Evolutionary conservation across 1,140 invertebrate genomes (phyloP), one percentile per base, ranked within the genome.

Genomic region (Choristoneura fumiferana): DNA sequence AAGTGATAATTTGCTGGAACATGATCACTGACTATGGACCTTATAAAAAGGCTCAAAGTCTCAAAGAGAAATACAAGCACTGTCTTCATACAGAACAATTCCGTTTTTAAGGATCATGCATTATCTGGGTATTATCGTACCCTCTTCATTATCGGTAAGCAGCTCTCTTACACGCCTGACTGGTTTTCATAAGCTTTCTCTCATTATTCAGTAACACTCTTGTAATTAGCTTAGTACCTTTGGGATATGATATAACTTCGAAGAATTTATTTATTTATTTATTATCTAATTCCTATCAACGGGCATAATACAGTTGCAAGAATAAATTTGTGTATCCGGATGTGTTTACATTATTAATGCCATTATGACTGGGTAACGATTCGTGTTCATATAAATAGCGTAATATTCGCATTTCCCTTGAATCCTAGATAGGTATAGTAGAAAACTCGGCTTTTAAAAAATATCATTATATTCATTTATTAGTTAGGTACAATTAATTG

Each of bases 211-310:
- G 6, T 6, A 29, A 29, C 22, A 29, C 22, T 29, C 6, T 29
- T 29, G 22, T 29, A 6, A 3, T 29, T 6, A 29, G 2, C 6
- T 29, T 29, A 3, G 22, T 29, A 29, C 2, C 22, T 29, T 29
- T 29, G 22, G 22, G 22, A 29, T 29, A 29, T n/a, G n/a, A n/a
- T n/a, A n/a, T n/a, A 6, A 29, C 22, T 29, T 29, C 2, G 22
- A 29, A 3, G 22, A 3, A 2, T 29, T 29, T 29, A 29, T 3
- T 29, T 29, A 29, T 84, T 86, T 86, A 84, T 84, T 84, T 87
- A 84, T 85, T 87, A 88, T 78, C 79, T 88, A 87, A 77, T 78
- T 78, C 76, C 81, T 85, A 84, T 84, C 69, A 78, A 82, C 76
- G 77, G 81, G 81, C 82, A 84, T 81, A 84, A 76, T 85, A 88